phyloP scores from a whole-genome alignment of 2,113 vertebrate genomes.

The Carassius auratus region DNA sequence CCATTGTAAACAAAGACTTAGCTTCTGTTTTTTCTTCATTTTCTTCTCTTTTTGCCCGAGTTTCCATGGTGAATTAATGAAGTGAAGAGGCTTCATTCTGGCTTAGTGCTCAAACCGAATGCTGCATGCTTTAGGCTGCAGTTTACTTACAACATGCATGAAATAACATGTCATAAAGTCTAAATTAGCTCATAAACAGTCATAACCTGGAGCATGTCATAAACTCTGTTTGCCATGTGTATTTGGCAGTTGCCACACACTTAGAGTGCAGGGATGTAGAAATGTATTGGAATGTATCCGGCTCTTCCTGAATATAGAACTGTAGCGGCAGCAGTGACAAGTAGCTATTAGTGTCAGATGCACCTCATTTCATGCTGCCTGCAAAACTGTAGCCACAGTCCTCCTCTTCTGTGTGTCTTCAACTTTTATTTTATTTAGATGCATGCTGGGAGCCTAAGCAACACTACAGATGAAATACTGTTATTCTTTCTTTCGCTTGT shows the following conservation, averaged over 20 bases:
- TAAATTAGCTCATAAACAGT: conserved; percentile 24
- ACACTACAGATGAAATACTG: background rate
- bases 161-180: conserved; percentile 2
- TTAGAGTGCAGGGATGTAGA: background rate
- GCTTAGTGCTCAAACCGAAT: background rate
- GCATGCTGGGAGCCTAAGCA: background rate
- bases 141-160: conserved; percentile 13
- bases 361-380: background rate
- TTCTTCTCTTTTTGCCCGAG: background rate
- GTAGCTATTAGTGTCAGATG: conserved; percentile 3
- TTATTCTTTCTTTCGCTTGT: background rate
- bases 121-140: conserved; percentile 1
- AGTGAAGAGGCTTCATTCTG: conserved; percentile 8
- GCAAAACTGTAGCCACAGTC: background rate
- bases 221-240: background rate
- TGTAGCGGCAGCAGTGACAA: background rate
- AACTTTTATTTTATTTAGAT: background rate
- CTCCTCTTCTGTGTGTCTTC: background rate
- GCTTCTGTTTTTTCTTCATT: background rate
- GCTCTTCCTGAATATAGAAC: background rate
- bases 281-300: background rate
- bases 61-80: conserved; percentile 39
- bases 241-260: background rate
- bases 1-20: conserved; percentile 18
- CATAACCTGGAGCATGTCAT: conserved; percentile 5